Evolutionary conservation across 2,113 vertebrate species (phyloP).

Genomic region (Grallaria varia): DNA sequence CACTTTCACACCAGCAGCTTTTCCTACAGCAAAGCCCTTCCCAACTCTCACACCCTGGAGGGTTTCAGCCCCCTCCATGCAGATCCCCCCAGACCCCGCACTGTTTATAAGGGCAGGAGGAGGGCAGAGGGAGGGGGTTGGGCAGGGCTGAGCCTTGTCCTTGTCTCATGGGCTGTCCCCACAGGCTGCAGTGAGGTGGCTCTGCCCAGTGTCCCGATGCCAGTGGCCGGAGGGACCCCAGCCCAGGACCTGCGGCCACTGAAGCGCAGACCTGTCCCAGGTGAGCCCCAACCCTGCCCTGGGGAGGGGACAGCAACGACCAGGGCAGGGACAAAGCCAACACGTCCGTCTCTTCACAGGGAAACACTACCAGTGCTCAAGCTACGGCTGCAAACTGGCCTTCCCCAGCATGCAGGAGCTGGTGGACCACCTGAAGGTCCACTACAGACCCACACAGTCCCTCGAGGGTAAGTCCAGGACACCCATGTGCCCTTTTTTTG

Average conservation of each 20-base stretch:
- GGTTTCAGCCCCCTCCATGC: not conserved
- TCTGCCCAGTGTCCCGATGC: not conserved
- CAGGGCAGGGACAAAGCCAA: not conserved
- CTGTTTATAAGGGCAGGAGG: not conserved
- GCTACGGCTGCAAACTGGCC: constrained; percentile 76
- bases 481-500: fast-evolving
- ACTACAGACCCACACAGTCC: constrained; percentile 79
- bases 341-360: constrained; percentile 47
- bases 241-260: constrained; percentile 35
- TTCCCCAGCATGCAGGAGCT: constrained; percentile 78
- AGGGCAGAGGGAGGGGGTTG: not conserved
- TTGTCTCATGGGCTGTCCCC: not conserved
- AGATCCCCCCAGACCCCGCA: no score
- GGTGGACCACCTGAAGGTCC: constrained; percentile 75
- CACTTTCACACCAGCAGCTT: not conserved
- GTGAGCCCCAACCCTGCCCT: constrained; percentile 9
- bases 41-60: not conserved
- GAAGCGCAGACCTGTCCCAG: constrained; percentile 55
- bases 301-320: not conserved
- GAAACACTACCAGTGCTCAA: constrained; percentile 77
- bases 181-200: constrained; percentile 3
- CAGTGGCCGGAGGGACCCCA: not conserved
- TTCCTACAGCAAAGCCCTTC: not conserved
- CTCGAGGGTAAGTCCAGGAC: constrained; percentile 70
- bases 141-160: not conserved